Percentiles rank a stretch among this genome's conserved stretches.
phyloP scores from a whole-genome alignment of 2,888 invertebrate species.

The Volucella zonaria region DNA sequence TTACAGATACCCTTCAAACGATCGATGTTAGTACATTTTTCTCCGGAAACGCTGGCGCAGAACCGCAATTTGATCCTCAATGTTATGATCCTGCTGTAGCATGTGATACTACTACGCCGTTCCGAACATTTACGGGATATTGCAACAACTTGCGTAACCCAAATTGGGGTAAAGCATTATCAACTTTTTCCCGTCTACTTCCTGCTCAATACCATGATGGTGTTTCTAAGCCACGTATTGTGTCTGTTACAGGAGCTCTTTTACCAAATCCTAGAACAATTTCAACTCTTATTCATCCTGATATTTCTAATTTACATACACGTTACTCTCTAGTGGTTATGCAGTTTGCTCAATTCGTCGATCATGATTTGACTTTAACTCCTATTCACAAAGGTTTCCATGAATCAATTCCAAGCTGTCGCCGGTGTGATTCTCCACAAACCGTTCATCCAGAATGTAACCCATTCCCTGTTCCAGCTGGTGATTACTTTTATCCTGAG shows the following conservation, averaged over 20 bases:
- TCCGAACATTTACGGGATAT: slow-evolving; percentile 89
- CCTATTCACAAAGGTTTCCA: slow-evolving; percentile 96
- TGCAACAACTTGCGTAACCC: slow-evolving; percentile 95
- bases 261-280: slow-evolving; percentile 94
- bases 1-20: slow-evolving; percentile 90
- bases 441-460: slow-evolving; percentile 97
- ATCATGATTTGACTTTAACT: slow-evolving; percentile 97
- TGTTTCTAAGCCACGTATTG: slow-evolving; percentile 90
- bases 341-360: slow-evolving; percentile 97
- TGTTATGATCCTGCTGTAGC: slow-evolving; percentile 88
- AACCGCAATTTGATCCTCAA: slow-evolving; percentile 71
- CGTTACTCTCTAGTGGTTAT: slow-evolving; percentile 95
- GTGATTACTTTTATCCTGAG: slow-evolving; percentile 95
- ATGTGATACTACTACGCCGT: slow-evolving; percentile 89
- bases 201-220: slow-evolving; percentile 95
- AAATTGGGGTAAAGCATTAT: slow-evolving; percentile 91
- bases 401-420: slow-evolving; percentile 94
- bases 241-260: slow-evolving; percentile 89
- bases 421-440: slow-evolving; percentile 92
- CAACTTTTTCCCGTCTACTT: slow-evolving; percentile 91
- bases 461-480: slow-evolving; percentile 94
- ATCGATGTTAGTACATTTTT: slow-evolving; percentile 90
- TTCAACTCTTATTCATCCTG: slow-evolving; percentile 94
- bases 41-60: slow-evolving; percentile 81
- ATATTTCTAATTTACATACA: slow-evolving; percentile 93